Percentiles rank a stretch among this genome's conserved stretches.
Conservation (phyloP, 2,888 invertebrate genomes). For the Lepidochrysops patricia region DNA sequence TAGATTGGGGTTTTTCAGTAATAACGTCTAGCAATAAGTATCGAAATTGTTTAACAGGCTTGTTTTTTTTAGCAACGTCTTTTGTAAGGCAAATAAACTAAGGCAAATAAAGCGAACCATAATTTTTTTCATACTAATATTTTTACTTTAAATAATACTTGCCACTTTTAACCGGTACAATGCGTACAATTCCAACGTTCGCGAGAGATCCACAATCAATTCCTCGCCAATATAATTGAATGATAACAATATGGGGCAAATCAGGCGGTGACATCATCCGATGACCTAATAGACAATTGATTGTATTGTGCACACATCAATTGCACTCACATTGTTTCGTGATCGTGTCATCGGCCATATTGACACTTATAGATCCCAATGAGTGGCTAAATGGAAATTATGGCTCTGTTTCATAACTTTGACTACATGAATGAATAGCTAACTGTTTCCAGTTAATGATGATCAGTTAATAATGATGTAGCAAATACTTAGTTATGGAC, state of each 20-base stretch:
- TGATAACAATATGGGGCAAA: slow-evolving; percentile 50
- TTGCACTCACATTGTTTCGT: slow-evolving; percentile 31
- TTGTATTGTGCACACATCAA: slow-evolving; percentile 34
- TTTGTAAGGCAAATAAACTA: too few relatives aligned
- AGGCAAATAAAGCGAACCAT: too few relatives aligned
- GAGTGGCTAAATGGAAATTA: not conserved
- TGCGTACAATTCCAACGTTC: slow-evolving; percentile 11
- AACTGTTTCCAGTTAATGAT: too few relatives aligned
- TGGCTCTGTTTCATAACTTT: not conserved
- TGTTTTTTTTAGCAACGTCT: too few relatives aligned
- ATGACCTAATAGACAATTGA: slow-evolving; percentile 34
- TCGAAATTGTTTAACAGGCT: too few relatives aligned
- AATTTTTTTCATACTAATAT: too few relatives aligned
- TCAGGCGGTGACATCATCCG: slow-evolving; percentile 48
- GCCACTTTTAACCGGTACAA: not conserved
- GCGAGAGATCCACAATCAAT: slow-evolving; percentile 37
- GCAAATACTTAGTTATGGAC: too few relatives aligned
- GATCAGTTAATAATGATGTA: too few relatives aligned
- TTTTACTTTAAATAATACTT: too few relatives aligned
- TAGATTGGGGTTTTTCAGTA: too few relatives aligned
- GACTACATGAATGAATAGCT: too few relatives aligned
- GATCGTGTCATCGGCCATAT: slow-evolving; percentile 33
- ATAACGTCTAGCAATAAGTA: too few relatives aligned
- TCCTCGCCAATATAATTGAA: slow-evolving; percentile 63
- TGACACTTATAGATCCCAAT: slow-evolving; percentile 18